Base-by-base conservation (phyloP, 2,888 invertebrate genomes). In the Dasypogon diadema region DNA sequence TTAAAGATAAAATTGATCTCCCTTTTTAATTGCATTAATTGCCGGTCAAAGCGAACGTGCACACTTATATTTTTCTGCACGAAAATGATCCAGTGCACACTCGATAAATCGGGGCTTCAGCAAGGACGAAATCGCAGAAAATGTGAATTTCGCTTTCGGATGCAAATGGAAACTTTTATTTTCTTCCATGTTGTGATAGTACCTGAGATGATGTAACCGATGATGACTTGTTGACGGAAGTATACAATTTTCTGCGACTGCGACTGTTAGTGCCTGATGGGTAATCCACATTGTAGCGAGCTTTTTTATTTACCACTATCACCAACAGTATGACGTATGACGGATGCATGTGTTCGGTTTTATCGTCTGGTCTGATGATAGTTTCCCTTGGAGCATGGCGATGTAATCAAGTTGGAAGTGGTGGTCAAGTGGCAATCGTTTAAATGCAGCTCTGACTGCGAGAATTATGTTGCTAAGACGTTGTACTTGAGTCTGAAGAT, bases 371-470 rank as follows among this genome's bases (percentile, higher is more conserved):
- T 16, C 42, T 37, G 37, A 63, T 37, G 42, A 42, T 63, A 34
- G 63, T 22, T 42, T 63, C 21, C 37, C 63, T 63, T 63, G 63
- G 63, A 63, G 42, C 37, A 63, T 63, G 63, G 42, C 42, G 63
- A 37, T 63, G 63, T 5, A 42, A 63, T 63, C 21, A 34, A n/a
- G 63, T 63, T 63, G 63, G 63, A 63, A 63, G 63, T 63, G 63
- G 63, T 63, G 37, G 63, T 63, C 63, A 42, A 63, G 63, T 63
- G 37, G 22, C 16, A 63, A 63, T 42, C 63, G 42, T 37, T 42
- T 42, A 37, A 37, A 63, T 37, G 60, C 60, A 18, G n/a, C 63
- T 18, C 8, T n/a, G n/a, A n/a, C n/a, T n/a, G n/a, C 42, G 26
- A 14, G 21, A 63, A 63, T 37, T 37, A 30, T 16, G 63, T 63